Conservation (phyloP, 1,140 invertebrate species). For the Aphelinus atriplicis region DNA sequence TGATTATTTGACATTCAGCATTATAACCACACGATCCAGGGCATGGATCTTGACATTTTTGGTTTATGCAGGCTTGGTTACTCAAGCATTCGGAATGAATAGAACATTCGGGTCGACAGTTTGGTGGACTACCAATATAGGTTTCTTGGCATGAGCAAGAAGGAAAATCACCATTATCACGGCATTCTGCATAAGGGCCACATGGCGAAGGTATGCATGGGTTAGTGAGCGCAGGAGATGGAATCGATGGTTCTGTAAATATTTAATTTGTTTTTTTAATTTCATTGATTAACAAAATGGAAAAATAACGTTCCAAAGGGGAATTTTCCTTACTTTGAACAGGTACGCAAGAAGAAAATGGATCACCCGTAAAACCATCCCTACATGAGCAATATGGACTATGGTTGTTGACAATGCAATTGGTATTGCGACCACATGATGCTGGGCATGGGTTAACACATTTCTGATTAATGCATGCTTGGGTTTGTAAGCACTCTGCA, state of each 20-base stretch:
- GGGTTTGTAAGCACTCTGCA: conserved; percentile 71
- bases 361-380: conserved; percentile 67
- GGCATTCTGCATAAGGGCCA: conserved; percentile 83
- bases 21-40: conserved; percentile 78
- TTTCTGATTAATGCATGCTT: conserved; percentile 73
- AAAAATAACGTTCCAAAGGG: conserved; percentile 77
- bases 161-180: conserved; percentile 74
- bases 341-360: conserved; percentile 63
- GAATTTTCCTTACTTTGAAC: conserved; percentile 70
- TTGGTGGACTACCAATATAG: conserved; percentile 80
- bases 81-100: conserved; percentile 78
- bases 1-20: conserved; percentile 76
- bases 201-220: conserved; percentile 82
- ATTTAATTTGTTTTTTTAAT: conserved; percentile 66
- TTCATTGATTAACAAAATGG: conserved; percentile 74
- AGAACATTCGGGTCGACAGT: conserved; percentile 79
- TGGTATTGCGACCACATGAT: conserved; percentile 73
- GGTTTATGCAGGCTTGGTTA: conserved; percentile 76
- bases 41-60: conserved; percentile 80
- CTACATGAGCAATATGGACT: conserved; percentile 73
- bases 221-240: conserved; percentile 47
- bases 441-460: conserved; percentile 77
- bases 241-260: conserved; percentile 69
- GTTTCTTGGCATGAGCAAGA: conserved; percentile 80
- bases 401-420: conserved; percentile 74